A percentile compares a stretch with the other conserved stretches of the same genome.
These are phyloP conservation scores for Eidolon helvum DNA, from an alignment of 2,113 vertebrate species.

Conservation along the genomic window DNA sequence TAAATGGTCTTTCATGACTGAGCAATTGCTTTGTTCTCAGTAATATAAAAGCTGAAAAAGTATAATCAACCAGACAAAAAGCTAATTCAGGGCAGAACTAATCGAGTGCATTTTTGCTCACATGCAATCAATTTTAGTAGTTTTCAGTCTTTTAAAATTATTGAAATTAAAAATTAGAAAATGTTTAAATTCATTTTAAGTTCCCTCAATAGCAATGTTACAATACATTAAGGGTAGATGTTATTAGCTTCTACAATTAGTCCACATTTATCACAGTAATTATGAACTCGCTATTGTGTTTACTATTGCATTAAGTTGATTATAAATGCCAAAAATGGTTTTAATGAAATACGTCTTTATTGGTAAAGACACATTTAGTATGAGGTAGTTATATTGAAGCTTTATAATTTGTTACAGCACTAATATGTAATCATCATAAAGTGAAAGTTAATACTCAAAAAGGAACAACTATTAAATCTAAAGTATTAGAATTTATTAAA, in stretches of 20 bases:
- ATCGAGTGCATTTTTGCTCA: background rate
- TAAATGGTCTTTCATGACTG: slow-evolving; percentile 10
- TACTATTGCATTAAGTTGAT: slow-evolving; percentile 64
- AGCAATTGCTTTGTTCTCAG: background rate
- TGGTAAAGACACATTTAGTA: slow-evolving; percentile 46
- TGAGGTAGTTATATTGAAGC: slow-evolving; percentile 42
- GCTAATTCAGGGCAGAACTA: slow-evolving; percentile 28
- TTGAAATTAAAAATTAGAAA: slow-evolving; percentile 69
- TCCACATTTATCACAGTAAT: slow-evolving; percentile 59
- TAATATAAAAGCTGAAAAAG: background rate
- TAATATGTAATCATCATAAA: slow-evolving; percentile 50
- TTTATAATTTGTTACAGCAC: slow-evolving; percentile 46
- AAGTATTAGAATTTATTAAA: slow-evolving; percentile 19
- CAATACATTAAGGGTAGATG: slow-evolving; percentile 42
- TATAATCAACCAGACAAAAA: slow-evolving; percentile 21
- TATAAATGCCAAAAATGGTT: slow-evolving; percentile 51
- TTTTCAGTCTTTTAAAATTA: slow-evolving; percentile 44
- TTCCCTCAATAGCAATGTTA: slow-evolving; percentile 52
- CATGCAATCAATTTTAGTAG: slow-evolving; percentile 11
- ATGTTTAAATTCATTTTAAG: slow-evolving; percentile 47
- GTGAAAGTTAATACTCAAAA: background rate
- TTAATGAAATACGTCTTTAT: slow-evolving; percentile 61
- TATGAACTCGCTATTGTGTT: slow-evolving; percentile 58
- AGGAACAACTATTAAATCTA: background rate
- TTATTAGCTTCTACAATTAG: slow-evolving; percentile 61